A percentile compares a stretch with the other conserved stretches of the same genome.
These are phyloP conservation scores for Trilocha varians DNA, from an alignment of 2,888 invertebrate genomes.

Conservation along the genomic window DNA sequence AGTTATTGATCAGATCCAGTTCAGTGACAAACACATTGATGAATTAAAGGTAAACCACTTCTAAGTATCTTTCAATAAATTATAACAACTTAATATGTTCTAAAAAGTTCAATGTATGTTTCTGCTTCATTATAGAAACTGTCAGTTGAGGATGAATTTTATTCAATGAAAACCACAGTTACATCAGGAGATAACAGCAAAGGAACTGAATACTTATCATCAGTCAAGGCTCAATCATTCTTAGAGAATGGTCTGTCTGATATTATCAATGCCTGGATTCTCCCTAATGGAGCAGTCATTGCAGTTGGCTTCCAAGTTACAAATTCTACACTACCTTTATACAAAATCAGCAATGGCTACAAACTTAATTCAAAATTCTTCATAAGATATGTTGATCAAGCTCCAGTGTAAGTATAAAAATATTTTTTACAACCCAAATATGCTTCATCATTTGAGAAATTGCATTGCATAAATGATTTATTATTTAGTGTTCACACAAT, in stretches of 20 bases:
- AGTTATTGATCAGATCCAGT: conserved; percentile 74
- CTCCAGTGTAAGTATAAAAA: conserved; percentile 75
- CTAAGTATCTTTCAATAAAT: too few species aligned
- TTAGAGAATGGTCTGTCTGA: conserved; percentile 85
- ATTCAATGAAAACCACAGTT: conserved; percentile 80
- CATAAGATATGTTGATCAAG: conserved; percentile 85
- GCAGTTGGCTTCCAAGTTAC: conserved; percentile 75
- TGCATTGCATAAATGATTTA: neutral
- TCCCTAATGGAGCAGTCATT: conserved; percentile 84
- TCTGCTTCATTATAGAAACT: conserved; percentile 71
- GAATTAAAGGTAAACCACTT: conserved; percentile 65
- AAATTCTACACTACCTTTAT: conserved; percentile 33
- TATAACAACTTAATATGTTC: too few species aligned
- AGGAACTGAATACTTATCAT: conserved; percentile 81
- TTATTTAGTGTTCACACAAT: too few species aligned
- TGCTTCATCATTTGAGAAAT: too few species aligned
- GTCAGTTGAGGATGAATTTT: conserved; percentile 80
- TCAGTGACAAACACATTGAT: conserved; percentile 69
- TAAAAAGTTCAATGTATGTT: too few species aligned
- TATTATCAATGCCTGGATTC: conserved; percentile 83
- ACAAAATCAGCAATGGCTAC: conserved; percentile 22
- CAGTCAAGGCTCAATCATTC: conserved; percentile 84
- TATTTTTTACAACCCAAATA: too few species aligned
- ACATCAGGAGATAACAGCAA: conserved; percentile 76
- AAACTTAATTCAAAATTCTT: conserved; percentile 84